Evolutionary conservation across 2,888 invertebrate species (phyloP), one percentile per base, ranked within the genome.

Genomic region (Trichogramma evanescens): DNA sequence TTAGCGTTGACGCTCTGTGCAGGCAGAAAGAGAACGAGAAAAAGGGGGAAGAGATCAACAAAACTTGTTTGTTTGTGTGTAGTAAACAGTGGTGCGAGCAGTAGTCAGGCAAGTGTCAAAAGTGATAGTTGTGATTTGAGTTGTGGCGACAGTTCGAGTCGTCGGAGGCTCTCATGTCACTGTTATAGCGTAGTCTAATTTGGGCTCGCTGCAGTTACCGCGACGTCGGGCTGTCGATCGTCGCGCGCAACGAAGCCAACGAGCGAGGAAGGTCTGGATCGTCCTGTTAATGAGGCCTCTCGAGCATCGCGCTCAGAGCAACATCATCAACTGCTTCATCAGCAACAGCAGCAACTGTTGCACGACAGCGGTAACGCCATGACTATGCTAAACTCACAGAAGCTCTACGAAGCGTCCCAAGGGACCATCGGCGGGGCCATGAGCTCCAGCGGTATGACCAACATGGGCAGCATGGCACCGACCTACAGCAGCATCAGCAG

Each of bases 401-500:
- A 77, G 69, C 73, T 77, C 66, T 77, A 76, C 74, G 76, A 76
- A 65, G 64, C 67, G 10, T 69, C 72, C 63, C 26, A 26, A 2
- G 71, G 74, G 64, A 67, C 72, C 68, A 70, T 72, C 62, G 73
- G 73, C 60, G 74, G 73, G 57, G 74, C 72, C 48, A 76, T 76
- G 76, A 73, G 72, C 68, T 72, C 71, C 58, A 63, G 66, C 10
- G 72, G 73, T 62, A 75, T 75, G 76, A 72, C 76, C 59, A 74
- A 72, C 65, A 76, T 77, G 74, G 73, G 76, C 64, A 74, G 72
- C 71, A 87, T 91, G 81, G 87, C 90, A 72, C 87, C 89, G 64
- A 86, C 89, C 52, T 91, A 91, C 79, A 74, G 74, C 64, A 83
- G 84, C 65, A 90, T 91, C 80, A 91, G 90, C 79, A 84, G 89